A percentile compares a stretch with the other conserved stretches of the same genome.
Evolutionary conservation across 2,888 invertebrate species (phyloP).

Genomic region (Latrodectus hesperus): DNA sequence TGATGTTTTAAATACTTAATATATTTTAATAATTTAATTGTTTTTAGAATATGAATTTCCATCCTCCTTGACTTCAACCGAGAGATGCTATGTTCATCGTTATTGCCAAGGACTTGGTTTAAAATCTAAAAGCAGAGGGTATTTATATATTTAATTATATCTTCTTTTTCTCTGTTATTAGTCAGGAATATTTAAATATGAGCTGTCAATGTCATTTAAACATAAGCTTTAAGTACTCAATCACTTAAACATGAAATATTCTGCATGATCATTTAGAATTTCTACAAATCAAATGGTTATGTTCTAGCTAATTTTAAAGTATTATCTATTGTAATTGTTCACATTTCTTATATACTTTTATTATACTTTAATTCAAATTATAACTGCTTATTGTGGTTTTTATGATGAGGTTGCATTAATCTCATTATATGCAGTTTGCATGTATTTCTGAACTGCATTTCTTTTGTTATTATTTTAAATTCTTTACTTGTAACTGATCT

Average conservation of each 20-base stretch:
- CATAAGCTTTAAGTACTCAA: too few species aligned
- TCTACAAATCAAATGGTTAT: neutral
- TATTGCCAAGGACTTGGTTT: slow-evolving; percentile 82
- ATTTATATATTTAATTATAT: slow-evolving; percentile 72
- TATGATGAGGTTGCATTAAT: too few species aligned
- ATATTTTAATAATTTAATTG: slow-evolving; percentile 5
- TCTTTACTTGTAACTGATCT: too few species aligned
- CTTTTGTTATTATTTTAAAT: too few species aligned
- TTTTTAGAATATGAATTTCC: slow-evolving; percentile 79
- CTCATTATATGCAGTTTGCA: too few species aligned
- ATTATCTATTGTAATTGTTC: slow-evolving; percentile 13
- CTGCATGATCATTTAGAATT: neutral
- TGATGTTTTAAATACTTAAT: neutral
- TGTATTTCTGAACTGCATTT: too few species aligned
- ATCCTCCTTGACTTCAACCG: slow-evolving; percentile 83
- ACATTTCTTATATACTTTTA: too few species aligned
- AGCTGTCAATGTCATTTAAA: too few species aligned
- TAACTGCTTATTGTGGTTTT: too few species aligned
- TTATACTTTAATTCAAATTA: too few species aligned
- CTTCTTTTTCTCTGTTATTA: neutral
- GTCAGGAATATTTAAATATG: neutral
- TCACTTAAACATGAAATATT: neutral
- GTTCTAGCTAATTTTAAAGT: neutral
- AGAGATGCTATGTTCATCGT: slow-evolving; percentile 87
- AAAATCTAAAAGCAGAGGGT: slow-evolving; percentile 88